Conservation (phyloP, 2,888 invertebrate species). For the Leucophora obtusa region DNA sequence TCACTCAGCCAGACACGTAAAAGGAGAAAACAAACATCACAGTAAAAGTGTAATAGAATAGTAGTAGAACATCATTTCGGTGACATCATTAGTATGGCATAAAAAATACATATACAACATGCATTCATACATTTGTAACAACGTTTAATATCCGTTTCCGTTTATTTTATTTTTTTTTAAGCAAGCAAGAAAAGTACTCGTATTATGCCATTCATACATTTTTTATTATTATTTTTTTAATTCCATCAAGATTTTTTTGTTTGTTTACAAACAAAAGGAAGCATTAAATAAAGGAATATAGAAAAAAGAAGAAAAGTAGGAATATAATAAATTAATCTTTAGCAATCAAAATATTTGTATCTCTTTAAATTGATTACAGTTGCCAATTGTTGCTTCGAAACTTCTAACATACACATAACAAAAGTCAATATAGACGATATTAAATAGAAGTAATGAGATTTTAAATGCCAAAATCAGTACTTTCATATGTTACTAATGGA, state of each 20-base stretch:
- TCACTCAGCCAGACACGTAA: constrained; percentile 49
- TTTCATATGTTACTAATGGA: no score
- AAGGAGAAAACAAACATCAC: constrained; percentile 36
- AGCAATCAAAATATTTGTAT: constrained; percentile 10
- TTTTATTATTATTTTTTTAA: constrained; percentile 1
- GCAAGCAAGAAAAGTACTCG: constrained; percentile 36
- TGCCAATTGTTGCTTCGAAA: neutral
- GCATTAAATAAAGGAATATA: constrained; percentile 30
- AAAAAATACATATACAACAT: constrained; percentile 21
- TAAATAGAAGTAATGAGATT: no score
- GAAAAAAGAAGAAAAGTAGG: neutral
- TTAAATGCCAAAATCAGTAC: no score
- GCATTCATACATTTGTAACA: neutral
- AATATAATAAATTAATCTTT: constrained; percentile 13
- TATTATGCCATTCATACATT: constrained; percentile 9
- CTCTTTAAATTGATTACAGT: neutral
- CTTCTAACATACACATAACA: no score
- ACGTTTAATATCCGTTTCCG: constrained; percentile 62
- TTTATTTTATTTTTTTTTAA: constrained; percentile 2
- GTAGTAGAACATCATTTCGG: constrained; percentile 38
- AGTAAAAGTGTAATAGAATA: constrained; percentile 16
- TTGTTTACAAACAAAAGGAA: constrained; percentile 27
- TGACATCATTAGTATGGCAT: constrained; percentile 35
- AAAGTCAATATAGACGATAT: neutral
- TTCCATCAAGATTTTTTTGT: constrained; percentile 12